Percentiles rank a stretch among this genome's conserved stretches.
Conservation (phyloP, 2,888 invertebrate genomes). For the Hipparchia semele region DNA sequence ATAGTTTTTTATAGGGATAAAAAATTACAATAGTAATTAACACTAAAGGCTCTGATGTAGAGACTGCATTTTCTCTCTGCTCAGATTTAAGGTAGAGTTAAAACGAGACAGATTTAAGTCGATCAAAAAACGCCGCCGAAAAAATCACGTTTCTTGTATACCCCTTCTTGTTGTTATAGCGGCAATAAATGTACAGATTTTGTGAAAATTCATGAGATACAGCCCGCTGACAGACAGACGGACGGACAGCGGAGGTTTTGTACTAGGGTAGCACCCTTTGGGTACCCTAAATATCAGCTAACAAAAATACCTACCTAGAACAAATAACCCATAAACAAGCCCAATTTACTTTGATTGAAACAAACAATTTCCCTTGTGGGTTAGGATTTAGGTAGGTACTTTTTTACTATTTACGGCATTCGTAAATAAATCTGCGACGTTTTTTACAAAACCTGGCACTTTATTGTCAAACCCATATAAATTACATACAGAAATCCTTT, state of each 20-base stretch:
- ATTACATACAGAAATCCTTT: background rate
- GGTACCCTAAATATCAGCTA: background rate
- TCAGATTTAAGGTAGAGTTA: no score
- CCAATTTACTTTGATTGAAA: constrained; percentile 17
- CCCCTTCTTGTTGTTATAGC: no score
- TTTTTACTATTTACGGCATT: constrained; percentile 1
- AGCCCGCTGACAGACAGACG: no score
- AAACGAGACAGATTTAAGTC: no score
- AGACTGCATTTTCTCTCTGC: no score
- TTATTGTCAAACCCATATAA: background rate
- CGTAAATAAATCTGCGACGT: constrained; percentile 4
- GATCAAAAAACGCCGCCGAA: no score
- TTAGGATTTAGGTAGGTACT: constrained; percentile 2
- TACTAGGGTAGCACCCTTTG: no score
- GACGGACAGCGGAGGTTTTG: no score
- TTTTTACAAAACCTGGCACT: background rate
- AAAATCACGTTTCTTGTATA: no score
- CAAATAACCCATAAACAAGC: constrained; percentile 7
- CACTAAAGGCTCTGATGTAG: no score
- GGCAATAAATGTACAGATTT: no score
- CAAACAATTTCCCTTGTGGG: constrained; percentile 17
- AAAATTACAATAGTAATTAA: background rate
- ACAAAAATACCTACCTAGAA: background rate
- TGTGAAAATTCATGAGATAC: no score
- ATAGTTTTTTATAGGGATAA: background rate